Evolutionary conservation across 64 coral and sea anemone genomes (phyloP).

Genomic region (Stichodactyla mertensii): DNA sequence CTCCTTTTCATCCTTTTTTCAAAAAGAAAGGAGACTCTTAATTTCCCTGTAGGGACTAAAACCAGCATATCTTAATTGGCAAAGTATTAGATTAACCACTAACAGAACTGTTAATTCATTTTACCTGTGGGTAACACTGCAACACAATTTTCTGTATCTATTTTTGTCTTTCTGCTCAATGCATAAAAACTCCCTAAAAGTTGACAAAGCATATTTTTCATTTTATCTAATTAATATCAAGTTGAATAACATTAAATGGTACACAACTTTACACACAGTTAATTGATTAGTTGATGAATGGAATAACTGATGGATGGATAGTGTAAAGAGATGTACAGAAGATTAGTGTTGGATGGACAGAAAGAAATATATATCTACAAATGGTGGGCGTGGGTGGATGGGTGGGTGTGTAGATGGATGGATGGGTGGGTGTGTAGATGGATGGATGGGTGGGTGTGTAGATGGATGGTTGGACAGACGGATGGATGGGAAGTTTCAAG

Average conservation of each 20-base stretch:
- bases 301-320: not conserved
- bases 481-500: no score
- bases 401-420: not conserved
- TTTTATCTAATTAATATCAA: no score
- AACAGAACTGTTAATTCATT: not conserved
- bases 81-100: no score
- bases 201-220: not conserved
- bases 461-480: no score
- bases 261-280: no score
- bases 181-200: constrained; percentile 68
- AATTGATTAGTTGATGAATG: not conserved
- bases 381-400: not conserved
- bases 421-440: not conserved
- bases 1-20: no score
- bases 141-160: constrained; percentile 71
- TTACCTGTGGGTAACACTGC: constrained; percentile 80
- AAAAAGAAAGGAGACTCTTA: no score
- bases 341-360: no score
- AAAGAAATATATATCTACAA: no score
- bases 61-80: no score
- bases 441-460: not conserved
- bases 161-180: constrained; percentile 44
- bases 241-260: not conserved
- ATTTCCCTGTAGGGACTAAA: no score
- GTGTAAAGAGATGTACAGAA: no score